These are phyloP conservation scores for Lasioglossum albipes DNA, from an alignment of 1,140 invertebrate genomes.

Conservation along the genomic window DNA sequence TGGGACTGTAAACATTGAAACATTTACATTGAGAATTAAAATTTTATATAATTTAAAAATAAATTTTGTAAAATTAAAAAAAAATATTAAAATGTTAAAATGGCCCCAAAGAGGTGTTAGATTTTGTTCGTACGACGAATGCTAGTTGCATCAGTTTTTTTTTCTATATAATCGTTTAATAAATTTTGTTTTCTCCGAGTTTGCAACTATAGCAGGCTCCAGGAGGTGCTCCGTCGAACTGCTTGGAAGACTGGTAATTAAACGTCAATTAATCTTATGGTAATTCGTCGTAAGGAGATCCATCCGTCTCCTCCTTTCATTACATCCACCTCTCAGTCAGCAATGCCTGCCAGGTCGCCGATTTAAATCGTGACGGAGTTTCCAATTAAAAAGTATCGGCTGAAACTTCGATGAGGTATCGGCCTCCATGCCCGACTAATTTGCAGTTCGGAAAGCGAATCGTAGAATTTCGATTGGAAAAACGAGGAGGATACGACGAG, in stretches of 20 bases:
- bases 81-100: too few relatives aligned
- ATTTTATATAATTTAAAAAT: too few relatives aligned
- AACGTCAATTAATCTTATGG: constrained; percentile 10
- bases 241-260: constrained; percentile 37
- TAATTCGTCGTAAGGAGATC: background rate
- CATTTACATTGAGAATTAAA: too few relatives aligned
- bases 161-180: background rate
- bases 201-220: background rate
- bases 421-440: constrained; percentile 20
- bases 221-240: background rate
- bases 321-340: background rate
- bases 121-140: too few relatives aligned
- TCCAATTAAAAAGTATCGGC: constrained; percentile 60
- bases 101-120: too few relatives aligned
- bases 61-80: too few relatives aligned
- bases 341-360: constrained; percentile 25
- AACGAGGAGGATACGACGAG: too few relatives aligned
- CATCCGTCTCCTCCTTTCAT: constrained; percentile 36
- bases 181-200: background rate
- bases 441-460: constrained; percentile 11
- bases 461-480: background rate
- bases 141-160: too few relatives aligned
- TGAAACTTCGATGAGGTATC: constrained; percentile 37
- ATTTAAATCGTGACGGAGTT: constrained; percentile 41
- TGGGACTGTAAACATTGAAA: too few relatives aligned